Evolutionary conservation across 2,888 invertebrate genomes (phyloP).

Genomic region (Exocentrus adspersus): DNA sequence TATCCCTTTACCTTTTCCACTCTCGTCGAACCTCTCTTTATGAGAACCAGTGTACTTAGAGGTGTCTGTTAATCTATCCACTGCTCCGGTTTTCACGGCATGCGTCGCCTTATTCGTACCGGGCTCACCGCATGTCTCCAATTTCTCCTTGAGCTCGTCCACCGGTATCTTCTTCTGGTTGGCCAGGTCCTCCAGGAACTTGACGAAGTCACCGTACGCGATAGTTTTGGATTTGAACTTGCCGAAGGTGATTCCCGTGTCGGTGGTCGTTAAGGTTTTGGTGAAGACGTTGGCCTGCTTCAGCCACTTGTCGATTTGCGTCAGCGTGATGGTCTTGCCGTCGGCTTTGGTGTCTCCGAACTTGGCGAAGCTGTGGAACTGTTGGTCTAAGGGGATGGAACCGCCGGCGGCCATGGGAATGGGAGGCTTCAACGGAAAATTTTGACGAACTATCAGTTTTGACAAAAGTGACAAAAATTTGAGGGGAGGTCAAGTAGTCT

Average conservation of each 20-base stretch:
- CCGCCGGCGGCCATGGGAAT: background rate
- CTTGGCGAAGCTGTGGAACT: conserved; percentile 84
- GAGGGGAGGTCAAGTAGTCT: no score
- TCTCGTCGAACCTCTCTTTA: conserved; percentile 83
- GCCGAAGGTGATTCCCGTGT: conserved; percentile 90
- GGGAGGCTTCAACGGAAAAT: background rate
- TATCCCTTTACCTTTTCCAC: conserved; percentile 84
- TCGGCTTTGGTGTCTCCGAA: conserved; percentile 89
- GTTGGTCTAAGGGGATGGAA: conserved; percentile 69
- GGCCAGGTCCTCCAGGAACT: conserved; percentile 84
- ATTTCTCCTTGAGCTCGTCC: conserved; percentile 79
- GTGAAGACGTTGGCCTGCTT: conserved; percentile 84
- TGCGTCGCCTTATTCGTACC: conserved; percentile 51
- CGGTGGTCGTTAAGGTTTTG: conserved; percentile 83
- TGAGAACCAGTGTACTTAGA: conserved; percentile 87
- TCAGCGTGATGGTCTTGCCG: conserved; percentile 86
- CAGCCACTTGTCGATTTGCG: conserved; percentile 94
- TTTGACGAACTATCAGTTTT: no score
- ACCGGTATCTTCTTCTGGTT: conserved; percentile 80
- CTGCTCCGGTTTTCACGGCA: conserved; percentile 67
- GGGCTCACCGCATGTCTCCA: conserved; percentile 77
- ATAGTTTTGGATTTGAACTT: conserved; percentile 73
- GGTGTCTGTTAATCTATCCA: conserved; percentile 84
- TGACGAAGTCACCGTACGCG: conserved; percentile 57
- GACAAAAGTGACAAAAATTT: no score